phyloP scores from a whole-genome alignment of 1,140 invertebrate genomes.

The Zophobas atratus region DNA sequence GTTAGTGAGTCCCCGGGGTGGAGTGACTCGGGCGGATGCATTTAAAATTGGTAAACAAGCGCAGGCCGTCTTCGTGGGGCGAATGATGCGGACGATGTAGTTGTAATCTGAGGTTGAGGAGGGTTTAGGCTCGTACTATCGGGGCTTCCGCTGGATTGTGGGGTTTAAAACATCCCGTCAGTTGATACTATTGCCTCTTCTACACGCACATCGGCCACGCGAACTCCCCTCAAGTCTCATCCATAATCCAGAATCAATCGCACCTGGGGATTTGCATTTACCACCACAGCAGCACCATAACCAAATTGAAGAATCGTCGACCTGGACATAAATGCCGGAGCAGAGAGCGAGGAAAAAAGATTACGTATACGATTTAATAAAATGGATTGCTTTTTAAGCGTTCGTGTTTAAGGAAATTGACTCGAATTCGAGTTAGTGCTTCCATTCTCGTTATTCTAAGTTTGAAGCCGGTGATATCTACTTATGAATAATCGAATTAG shows the following conservation, averaged over 20 bases:
- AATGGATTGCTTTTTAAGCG: slow-evolving; percentile 37
- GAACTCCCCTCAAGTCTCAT: slow-evolving; percentile 35
- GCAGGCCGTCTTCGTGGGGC: slow-evolving; percentile 20
- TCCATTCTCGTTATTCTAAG: slow-evolving; percentile 24
- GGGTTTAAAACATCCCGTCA: slow-evolving; percentile 52
- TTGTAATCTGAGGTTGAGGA: slow-evolving; percentile 49
- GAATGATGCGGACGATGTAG: slow-evolving; percentile 42
- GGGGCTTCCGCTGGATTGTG: slow-evolving; percentile 49
- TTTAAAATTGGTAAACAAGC: slow-evolving; percentile 22
- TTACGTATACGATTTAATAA: slow-evolving; percentile 38
- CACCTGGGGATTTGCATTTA: slow-evolving; percentile 41
- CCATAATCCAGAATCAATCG: slow-evolving; percentile 45
- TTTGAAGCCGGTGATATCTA: slow-evolving; percentile 25
- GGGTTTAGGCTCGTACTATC: slow-evolving; percentile 48
- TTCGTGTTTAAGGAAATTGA: slow-evolving; percentile 40
- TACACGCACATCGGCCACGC: slow-evolving; percentile 45
- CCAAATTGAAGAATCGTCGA: slow-evolving; percentile 23
- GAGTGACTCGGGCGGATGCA: background rate
- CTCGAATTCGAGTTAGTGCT: slow-evolving; percentile 29
- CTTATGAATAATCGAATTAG: slow-evolving; percentile 30
- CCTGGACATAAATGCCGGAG: slow-evolving; percentile 30
- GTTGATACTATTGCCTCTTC: slow-evolving; percentile 50
- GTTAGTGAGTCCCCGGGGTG: background rate
- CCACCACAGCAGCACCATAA: slow-evolving; percentile 20
- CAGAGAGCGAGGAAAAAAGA: slow-evolving; percentile 31